Base-by-base conservation (phyloP, 1,140 invertebrate species). In the Drosophila sulfurigaster region DNA sequence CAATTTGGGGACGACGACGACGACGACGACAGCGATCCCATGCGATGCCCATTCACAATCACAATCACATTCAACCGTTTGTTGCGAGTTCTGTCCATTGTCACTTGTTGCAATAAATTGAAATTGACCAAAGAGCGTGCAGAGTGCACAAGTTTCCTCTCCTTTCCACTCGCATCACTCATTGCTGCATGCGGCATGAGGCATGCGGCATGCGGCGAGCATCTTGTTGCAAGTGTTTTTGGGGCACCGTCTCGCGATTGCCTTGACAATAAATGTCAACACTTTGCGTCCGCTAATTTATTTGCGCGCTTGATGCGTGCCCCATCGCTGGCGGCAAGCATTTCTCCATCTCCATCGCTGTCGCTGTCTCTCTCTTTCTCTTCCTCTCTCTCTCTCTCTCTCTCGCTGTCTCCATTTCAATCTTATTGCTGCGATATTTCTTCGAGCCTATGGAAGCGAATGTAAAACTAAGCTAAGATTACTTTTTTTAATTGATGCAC, bases 261-360 rank as follows among this genome's bases (percentile, higher is more conserved):
- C 13, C 41, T 75, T 70, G 72, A 75, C 72, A 75, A 75, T 75
- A 70, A 75, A 75, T 75, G 67, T 75, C 72, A 75, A 75, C 72
- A 75, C 67, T 67, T 70, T 70, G 67, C 72, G 66, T 45, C 66
- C 56, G 72, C 67, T 75, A 75, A 75, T 75, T 75, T 75, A 75
- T 75, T 75, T 75, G 58, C 49, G 35, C 51, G 66, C 67, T 52
- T 51, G 58, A 75, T 75, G 72, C 72, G 72, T 75, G 72, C 72
- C 71, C 65, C 71, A 74, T 56, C 71, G 65, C 48, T 32, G 71
- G 56, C 57, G 70, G 70, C 35, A 64, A 20, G 48, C 41, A 45
- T 68, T 46, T 54, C 65, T 56, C 15, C 20, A n/a, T 41, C 13
- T 38, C 8, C 3, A 7, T 54, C 25, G 7, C 35, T 10, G 2